A percentile compares a stretch with the other conserved stretches of the same genome.
These are phyloP conservation scores for Chiridota heheva DNA, from an alignment of 35 echinoderm and acorn worm genomes.

Conservation along the genomic window DNA sequence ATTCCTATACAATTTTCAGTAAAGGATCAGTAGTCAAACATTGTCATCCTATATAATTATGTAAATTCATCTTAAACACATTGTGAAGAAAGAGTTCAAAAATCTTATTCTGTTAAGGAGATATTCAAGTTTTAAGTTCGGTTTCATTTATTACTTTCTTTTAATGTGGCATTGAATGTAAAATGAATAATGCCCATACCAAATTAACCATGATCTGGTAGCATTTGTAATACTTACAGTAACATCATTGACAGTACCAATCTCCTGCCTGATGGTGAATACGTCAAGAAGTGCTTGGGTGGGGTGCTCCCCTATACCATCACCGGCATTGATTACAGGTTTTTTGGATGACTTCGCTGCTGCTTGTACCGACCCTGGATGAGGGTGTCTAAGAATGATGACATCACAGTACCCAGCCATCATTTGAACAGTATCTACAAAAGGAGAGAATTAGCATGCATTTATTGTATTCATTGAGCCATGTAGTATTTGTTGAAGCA, in stretches of 20 bases:
- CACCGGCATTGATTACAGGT: slow-evolving; percentile 91
- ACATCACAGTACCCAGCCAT: slow-evolving; percentile 95
- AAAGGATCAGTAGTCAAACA: too few species aligned
- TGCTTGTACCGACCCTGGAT: slow-evolving; percentile 61
- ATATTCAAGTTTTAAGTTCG: too few species aligned
- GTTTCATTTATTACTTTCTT: too few species aligned
- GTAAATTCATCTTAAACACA: too few species aligned
- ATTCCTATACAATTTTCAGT: too few species aligned
- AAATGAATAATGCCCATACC: too few species aligned
- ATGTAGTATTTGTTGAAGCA: background rate
- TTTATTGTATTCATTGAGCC: background rate
- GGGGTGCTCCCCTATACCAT: slow-evolving; percentile 95
- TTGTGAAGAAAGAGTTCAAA: too few species aligned
- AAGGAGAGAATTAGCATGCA: background rate
- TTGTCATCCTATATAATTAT: too few species aligned
- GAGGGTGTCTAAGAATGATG: slow-evolving; percentile 74
- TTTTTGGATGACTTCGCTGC: slow-evolving; percentile 60
- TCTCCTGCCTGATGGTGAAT: slow-evolving; percentile 95
- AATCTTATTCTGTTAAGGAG: too few species aligned
- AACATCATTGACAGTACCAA: slow-evolving; percentile 92
- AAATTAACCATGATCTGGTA: too few species aligned
- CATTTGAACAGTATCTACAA: slow-evolving; percentile 77
- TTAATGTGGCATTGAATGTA: too few species aligned
- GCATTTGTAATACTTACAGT: slow-evolving; percentile 85
- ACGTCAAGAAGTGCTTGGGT: slow-evolving; percentile 96